Conservation (phyloP, 2,888 invertebrate species). For the Lucinisca nassula region DNA sequence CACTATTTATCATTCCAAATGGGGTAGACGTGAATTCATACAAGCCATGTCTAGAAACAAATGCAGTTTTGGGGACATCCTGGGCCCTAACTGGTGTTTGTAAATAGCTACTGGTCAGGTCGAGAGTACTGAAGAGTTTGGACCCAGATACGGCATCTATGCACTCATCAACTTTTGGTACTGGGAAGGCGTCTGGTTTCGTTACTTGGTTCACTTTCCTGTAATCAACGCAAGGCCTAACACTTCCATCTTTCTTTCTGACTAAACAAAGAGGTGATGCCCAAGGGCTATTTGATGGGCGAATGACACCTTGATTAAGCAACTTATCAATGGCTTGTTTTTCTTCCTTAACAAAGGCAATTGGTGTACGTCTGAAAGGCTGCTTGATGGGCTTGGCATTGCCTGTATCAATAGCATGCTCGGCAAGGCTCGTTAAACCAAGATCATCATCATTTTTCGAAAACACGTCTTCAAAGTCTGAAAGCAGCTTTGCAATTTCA, state of each 20-base stretch:
- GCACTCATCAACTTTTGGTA: slow-evolving; percentile 62
- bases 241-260: slow-evolving; percentile 52
- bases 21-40: slow-evolving; percentile 58
- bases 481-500: slow-evolving; percentile 21
- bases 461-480: slow-evolving; percentile 33
- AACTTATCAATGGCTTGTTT: slow-evolving; percentile 42
- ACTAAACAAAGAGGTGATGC: slow-evolving; percentile 46
- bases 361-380: slow-evolving; percentile 23
- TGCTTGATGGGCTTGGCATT: slow-evolving; percentile 45
- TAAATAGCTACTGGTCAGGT: slow-evolving; percentile 57
- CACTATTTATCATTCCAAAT: slow-evolving; percentile 56
- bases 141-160: slow-evolving; percentile 54
- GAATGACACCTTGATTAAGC: slow-evolving; percentile 25
- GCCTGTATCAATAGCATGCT: slow-evolving; percentile 44
- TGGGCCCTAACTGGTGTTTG: slow-evolving; percentile 53
- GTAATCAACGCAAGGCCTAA: slow-evolving; percentile 59
- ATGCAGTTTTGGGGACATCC: slow-evolving; percentile 68
- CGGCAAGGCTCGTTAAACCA: slow-evolving; percentile 25
- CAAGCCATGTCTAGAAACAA: slow-evolving; percentile 59
- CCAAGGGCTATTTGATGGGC: slow-evolving; percentile 55
- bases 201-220: slow-evolving; percentile 52
- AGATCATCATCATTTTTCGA: slow-evolving; percentile 39
- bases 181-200: slow-evolving; percentile 57
- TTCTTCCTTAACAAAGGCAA: slow-evolving; percentile 38
- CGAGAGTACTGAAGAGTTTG: slow-evolving; percentile 49